A percentile compares a stretch with the other conserved stretches of the same genome.
Evolutionary conservation across 2,797 vertebrate species (phyloP).

Genomic region (Emydoidea blandingii): DNA sequence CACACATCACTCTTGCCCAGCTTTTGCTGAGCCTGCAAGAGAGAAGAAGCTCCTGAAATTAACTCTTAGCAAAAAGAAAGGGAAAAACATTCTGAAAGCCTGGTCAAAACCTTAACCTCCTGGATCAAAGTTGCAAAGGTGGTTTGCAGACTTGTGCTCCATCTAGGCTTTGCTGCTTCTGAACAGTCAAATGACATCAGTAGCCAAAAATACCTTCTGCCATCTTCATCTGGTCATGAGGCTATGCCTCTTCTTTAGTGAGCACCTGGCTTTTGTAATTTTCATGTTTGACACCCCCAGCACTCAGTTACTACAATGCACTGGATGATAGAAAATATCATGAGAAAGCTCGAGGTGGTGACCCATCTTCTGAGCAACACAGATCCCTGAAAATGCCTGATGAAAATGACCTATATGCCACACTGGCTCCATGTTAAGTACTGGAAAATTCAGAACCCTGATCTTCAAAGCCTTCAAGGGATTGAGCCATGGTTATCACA

Average conservation of each 20-base stretch:
- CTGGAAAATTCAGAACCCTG: background rate
- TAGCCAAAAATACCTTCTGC: background rate
- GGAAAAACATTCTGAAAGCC: background rate
- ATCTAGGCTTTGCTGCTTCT: background rate
- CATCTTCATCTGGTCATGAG: background rate
- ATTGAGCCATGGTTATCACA: background rate
- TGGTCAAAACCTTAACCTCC: background rate
- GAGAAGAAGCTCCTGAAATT: background rate
- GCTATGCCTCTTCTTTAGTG: background rate
- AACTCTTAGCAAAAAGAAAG: background rate
- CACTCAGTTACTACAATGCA: background rate
- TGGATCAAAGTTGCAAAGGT: background rate
- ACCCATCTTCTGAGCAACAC: background rate
- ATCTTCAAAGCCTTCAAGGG: constrained; percentile 9
- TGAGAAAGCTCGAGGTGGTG: background rate
- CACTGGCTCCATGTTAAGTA: background rate
- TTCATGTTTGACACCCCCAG: background rate
- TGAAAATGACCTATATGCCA: background rate
- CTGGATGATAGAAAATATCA: background rate
- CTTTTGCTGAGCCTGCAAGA: background rate
- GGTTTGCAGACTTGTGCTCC: background rate
- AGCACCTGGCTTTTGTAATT: background rate
- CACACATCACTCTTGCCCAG: background rate
- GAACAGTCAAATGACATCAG: background rate
- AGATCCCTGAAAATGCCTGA: background rate